Evolutionary conservation across 2,888 invertebrate genomes (phyloP), one percentile per base, ranked within the genome.

Genomic region (Oscheius myriophilus): DNA sequence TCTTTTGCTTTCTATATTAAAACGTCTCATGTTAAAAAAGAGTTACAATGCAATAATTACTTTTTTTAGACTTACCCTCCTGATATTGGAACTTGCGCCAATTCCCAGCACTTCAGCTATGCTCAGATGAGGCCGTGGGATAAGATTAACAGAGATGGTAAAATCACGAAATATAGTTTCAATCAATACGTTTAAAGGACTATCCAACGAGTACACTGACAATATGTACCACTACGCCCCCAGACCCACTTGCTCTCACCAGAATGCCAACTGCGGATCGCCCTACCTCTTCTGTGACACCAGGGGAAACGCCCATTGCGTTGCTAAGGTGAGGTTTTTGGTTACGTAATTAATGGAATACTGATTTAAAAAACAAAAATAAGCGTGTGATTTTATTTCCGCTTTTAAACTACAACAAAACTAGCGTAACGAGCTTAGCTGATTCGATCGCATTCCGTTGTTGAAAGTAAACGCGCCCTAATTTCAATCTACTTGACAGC

Each of bases 201-300:
- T 84, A n/a, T 84, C 85, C 54, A 84, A 84, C 70, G 72, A 81
- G 21, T 84, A 84, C 75, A 84, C 84, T 41, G 84, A 84, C 57
- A 85, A 84, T 61, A 81, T 84, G 81, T 84, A 85, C 72, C 76
- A 84, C 2, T 84, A 84, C 66, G 85, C 84, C n/a, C 84, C 84
- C 14, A 71, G 85, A 25, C 76, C 85, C 43, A 79, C 82, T 1
- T 85, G 85, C 74, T 73, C 78, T 42, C 49, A 73, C 46, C 75
- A 81, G 68, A 73, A 71, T 14, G 84, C 85, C 18, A 82, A 73
- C 51, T 85, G 85, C 67, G 84, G 84, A 21, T 85, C 84, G 6
- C 81, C 78, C 16, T 85, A 82, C 62, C 76, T 85, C 51, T 85
- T 86, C 80, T 85, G 85, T 54, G 85, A 85, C 67, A 81, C 81